Evolutionary conservation across 1,140 invertebrate species (phyloP), one percentile per base, ranked within the genome.

Genomic region (Cecropterus lyciades): DNA sequence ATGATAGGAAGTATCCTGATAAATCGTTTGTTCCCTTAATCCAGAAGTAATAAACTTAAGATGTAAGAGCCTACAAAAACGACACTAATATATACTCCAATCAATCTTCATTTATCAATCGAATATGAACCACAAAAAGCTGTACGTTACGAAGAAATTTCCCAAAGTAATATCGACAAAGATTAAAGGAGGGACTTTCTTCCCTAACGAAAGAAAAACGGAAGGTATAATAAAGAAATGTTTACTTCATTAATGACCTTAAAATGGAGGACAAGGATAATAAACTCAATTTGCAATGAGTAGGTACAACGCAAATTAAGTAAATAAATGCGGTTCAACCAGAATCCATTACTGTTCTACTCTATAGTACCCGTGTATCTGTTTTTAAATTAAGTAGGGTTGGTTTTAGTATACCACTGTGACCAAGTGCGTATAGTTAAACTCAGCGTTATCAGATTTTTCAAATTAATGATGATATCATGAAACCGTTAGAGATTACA

Each of bases 51-150:
- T 48, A 11, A 48, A 1, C 16, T 10, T 0, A 20, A 40, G 1
- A 9, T 5, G 2, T n/a, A 40, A n/a, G n/a, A n/a, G n/a, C 45
- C 1, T 24, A 20, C 16, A 48, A 51, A 51, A 51, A n/a, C 30
- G 6, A 0, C 30, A 4, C 20, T 51, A 51, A 51, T 51, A 27
- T 51, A 27, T 51, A 24, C 5, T 16, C 20, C 20, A 51, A 51
- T 51, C 48, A 27, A 51, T 51, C 48, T 51, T 51, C 48, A 51
- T 51, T 51, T 51, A 51, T 51, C 48, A 51, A 3, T 51, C 8
- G 17, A 27, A 51, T 51, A 51, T 51, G 48, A 51, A 20, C 11
- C 20, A 48, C 16, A 27, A 24, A 24, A 51, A 51, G 11, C 48
- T 27, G 20, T 27, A 9, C 13, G n/a, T 13, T n/a, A 27, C 11